Base-by-base conservation (phyloP, 1,140 invertebrate species). In the Sarcophaga peregrina region DNA sequence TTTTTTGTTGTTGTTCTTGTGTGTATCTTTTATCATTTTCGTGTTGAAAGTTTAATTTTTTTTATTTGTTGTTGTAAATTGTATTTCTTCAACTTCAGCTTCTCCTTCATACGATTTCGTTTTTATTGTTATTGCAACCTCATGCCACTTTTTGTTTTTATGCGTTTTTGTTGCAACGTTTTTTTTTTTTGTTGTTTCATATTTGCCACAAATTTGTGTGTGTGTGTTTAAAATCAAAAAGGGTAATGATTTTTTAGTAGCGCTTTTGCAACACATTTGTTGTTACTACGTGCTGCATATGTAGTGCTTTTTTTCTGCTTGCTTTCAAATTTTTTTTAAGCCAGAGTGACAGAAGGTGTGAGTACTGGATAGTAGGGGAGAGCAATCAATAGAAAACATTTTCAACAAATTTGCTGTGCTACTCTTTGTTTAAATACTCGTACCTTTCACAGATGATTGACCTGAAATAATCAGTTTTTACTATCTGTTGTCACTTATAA, bases 111-210 rank as follows among this genome's bases (percentile, higher is more conserved):
- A n/a, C 58, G n/a, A n/a, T 62, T 68, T 20, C 17, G 20, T 68
- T 68, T 68, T 68, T 68, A 68, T 68, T 68, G 10, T 68, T 68
- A 68, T 20, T 20, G 62, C 62, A 8, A 68, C 62, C 20, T 68
- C 62, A 68, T 68, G 62, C 62, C 62, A 68, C 62, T 25, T 68
- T 68, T 68, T 37, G 25, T 37, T 68, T 20, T 8, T 8, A 9
- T 68, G 62, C n/a, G 15, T 8, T 68, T 68, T 68, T 68, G 62
- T 68, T 68, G 62, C 20, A n/a, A n/a, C 54, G 7, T 58, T 58
- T 58, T 58, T n/a, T n/a, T n/a, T 8, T 68, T 68, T 68, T 68
- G 62, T 68, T 68, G 62, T 58, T n/a, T 68, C 20, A 68, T 68
- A 20, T 68, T 68, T 68, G 25, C 25, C 25, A 37, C 25, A 37